Evolutionary conservation across 2,888 invertebrate species (phyloP).

Genomic region (Agonopterix heracliana): DNA sequence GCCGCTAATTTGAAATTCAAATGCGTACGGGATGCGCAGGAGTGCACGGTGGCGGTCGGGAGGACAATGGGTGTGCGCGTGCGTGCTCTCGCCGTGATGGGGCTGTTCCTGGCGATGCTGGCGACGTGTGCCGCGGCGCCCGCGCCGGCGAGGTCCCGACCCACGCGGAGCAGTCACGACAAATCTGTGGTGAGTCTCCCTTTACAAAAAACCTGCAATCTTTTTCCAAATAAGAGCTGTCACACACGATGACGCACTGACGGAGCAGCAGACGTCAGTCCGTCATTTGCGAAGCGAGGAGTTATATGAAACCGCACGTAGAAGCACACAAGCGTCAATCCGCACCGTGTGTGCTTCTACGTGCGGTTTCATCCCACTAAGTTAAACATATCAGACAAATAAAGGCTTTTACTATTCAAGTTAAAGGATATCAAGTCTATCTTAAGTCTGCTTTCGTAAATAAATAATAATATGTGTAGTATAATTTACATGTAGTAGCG

Average conservation of each 20-base stretch:
- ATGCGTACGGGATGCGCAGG: constrained; percentile 47
- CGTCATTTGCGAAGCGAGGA: too few species aligned
- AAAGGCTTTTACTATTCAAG: constrained; percentile 5
- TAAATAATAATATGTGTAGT: constrained; percentile 21
- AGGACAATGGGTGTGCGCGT: constrained; percentile 57
- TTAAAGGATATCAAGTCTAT: constrained; percentile 14
- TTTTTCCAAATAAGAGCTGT: too few species aligned
- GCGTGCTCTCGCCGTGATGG: constrained; percentile 42
- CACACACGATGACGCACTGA: too few species aligned
- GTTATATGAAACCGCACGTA: too few species aligned
- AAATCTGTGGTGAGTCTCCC: constrained; percentile 51
- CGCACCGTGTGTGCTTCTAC: too few species aligned
- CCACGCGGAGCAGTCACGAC: constrained; percentile 42
- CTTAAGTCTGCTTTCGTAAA: constrained; percentile 24
- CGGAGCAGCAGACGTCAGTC: too few species aligned
- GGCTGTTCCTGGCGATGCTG: constrained; percentile 49
- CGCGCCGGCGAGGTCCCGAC: constrained; percentile 30
- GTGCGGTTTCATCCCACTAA: too few species aligned
- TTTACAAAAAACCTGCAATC: neutral
- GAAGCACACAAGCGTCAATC: too few species aligned
- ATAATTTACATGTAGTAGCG: constrained; percentile 39
- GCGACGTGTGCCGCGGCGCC: constrained; percentile 53
- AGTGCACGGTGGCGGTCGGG: constrained; percentile 43
- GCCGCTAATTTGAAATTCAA: constrained; percentile 64
- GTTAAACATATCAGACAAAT: neutral